phyloP scores from a whole-genome alignment of 2,113 vertebrate genomes.

The Syngnathus scovelli region DNA sequence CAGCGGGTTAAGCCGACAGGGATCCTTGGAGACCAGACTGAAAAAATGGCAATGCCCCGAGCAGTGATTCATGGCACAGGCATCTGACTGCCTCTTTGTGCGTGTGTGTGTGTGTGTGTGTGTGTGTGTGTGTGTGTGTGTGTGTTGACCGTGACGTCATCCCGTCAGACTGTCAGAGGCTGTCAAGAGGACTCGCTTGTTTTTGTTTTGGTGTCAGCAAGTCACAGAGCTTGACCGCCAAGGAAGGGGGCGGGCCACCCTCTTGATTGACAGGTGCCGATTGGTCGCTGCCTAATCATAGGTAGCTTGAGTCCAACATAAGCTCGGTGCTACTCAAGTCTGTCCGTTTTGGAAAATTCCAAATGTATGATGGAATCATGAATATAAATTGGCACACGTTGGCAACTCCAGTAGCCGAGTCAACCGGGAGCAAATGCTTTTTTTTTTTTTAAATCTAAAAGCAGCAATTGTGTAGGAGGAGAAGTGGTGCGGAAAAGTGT shows the following conservation, averaged over 20 bases:
- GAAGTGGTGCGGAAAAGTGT: slow-evolving; percentile 1
- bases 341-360: not conserved
- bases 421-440: not conserved
- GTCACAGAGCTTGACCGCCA: not conserved
- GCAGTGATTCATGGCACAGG: slow-evolving; percentile 4
- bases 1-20: slow-evolving; percentile 7
- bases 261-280: not conserved
- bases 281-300: not conserved
- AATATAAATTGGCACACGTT: not conserved
- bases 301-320: not conserved
- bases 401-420: not conserved
- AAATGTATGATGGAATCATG: not conserved
- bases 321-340: not conserved
- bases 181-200: not conserved
- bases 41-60: slow-evolving; percentile 5
- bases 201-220: slow-evolving; percentile 2
- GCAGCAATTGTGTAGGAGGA: not conserved
- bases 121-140: too few relatives aligned
- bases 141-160: slow-evolving; percentile 2
- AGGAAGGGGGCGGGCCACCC: not conserved
- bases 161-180: not conserved
- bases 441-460: not conserved
- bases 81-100: slow-evolving; percentile 4
- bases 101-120: not conserved
- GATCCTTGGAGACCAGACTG: slow-evolving; percentile 5